Evolutionary conservation across 2,113 vertebrate species (phyloP).

Genomic region (Anas platyrhynchos): DNA sequence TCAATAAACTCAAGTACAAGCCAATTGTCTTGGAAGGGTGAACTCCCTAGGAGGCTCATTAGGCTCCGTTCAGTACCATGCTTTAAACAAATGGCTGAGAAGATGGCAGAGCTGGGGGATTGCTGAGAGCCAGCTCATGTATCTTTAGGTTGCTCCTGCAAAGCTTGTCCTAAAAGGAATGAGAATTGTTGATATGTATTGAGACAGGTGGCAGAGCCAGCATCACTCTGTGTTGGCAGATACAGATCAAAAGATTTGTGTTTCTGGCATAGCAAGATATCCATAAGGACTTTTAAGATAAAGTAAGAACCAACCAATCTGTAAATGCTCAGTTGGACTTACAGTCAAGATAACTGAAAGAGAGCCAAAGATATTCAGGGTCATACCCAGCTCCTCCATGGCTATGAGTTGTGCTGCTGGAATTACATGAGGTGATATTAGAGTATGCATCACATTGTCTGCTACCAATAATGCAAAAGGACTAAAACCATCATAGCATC

Average conservation of each 20-base stretch:
- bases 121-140: not conserved
- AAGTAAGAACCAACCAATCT: not conserved
- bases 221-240: not conserved
- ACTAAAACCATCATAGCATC: not conserved
- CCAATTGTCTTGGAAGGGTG: conserved; percentile 11
- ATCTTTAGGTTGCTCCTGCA: not conserved
- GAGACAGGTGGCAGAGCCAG: not conserved
- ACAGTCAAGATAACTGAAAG: not conserved
- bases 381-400: not conserved
- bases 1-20: not conserved
- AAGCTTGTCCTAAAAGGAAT: not conserved
- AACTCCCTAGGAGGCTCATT: conserved; percentile 22
- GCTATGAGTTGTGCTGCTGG: not conserved
- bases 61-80: not conserved
- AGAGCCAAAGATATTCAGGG: not conserved
- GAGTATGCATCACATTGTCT: accelerated
- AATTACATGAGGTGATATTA: not conserved
- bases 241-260: not conserved
- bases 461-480: not conserved
- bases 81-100: conserved; percentile 9
- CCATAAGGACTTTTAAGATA: not conserved
- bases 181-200: not conserved
- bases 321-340: not conserved
- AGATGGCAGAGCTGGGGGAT: not conserved
- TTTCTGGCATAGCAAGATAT: not conserved